Percentiles rank a stretch among this genome's conserved stretches.
These are phyloP conservation scores for Sogatella furcifera DNA, from an alignment of 1,140 invertebrate species.

Conservation along the genomic window DNA sequence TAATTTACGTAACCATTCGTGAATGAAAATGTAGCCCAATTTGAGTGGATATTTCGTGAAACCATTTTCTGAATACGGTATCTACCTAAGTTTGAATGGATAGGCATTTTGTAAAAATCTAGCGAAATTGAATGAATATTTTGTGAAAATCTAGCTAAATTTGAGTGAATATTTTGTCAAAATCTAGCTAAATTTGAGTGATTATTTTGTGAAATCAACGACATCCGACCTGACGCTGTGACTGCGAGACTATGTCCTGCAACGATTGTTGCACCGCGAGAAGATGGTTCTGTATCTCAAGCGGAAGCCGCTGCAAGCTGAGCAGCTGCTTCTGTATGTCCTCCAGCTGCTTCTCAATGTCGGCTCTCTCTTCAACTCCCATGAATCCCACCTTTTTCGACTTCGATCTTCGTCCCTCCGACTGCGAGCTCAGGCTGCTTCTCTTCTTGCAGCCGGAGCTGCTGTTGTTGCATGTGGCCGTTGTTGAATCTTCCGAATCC, in stretches of 20 bases:
- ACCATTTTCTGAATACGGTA: too few species aligned
- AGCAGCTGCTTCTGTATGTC: conserved; percentile 19
- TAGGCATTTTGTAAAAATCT: too few species aligned
- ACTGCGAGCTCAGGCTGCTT: conserved; percentile 9
- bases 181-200: too few species aligned
- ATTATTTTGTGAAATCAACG: too few species aligned
- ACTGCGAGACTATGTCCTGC: conserved; percentile 15
- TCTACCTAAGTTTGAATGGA: too few species aligned
- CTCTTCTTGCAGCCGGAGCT: conserved; percentile 8
- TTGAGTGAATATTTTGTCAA: too few species aligned
- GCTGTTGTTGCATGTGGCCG: background rate
- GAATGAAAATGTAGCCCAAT: too few species aligned
- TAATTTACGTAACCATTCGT: too few species aligned
- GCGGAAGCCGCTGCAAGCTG: conserved; percentile 14
- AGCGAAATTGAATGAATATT: too few species aligned
- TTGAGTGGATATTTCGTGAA: too few species aligned
- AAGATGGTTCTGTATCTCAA: conserved; percentile 15
- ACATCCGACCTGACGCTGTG: conserved; percentile 2
- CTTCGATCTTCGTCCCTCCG: conserved; percentile 9
- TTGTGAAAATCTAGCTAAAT: too few species aligned
- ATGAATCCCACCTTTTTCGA: background rate
- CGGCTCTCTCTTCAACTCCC: background rate
- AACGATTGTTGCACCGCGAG: conserved; percentile 16
- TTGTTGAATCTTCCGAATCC: background rate
- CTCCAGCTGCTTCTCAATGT: conserved; percentile 14